Evolutionary conservation across 2,888 invertebrate genomes (phyloP), one percentile per base, ranked within the genome.

Genomic region (Calliopum simillimum): DNA sequence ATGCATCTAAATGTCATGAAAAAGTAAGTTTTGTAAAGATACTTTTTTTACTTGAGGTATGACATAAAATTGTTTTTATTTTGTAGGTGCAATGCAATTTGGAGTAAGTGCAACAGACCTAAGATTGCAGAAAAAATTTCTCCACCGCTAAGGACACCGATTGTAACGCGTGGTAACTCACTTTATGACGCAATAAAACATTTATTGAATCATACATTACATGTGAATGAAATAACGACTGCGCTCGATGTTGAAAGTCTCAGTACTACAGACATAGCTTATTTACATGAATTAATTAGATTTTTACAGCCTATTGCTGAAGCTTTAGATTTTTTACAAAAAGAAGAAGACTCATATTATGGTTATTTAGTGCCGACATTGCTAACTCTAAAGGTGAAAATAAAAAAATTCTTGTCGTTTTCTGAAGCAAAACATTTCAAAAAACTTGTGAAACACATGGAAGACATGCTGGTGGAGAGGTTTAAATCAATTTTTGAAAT

Each of bases 301-400:
- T 33, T 73, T 13, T 33, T 73, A 58, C 33, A 53, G 19, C 72
- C 72, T 44, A 71, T 75, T 59, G 46, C 71, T 41, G 71, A 70
- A 46, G 68, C 71, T 12, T 19, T 73, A 4, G 69, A 73, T 68
- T 73, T 73, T 63, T 56, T 71, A 25, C 74, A 73, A 65, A 49
- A 71, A 44, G 70, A 69, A 23, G 63, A 61, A 53, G 55, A 55
- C 41, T 70, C 70, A 69, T 25, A 71, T 59, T 72, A 71, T 53
- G 74, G 73, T 13, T 73, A 70, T 69, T 53, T 75, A 46, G 49
- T 75, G 46, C 71, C 74, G 14, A 68, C 70, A 19, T 64, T 74
- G 58, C 71, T 64, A 58, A 70, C 73, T 49, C 53, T 72, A 51
- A 66, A 63, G 55, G 58, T 49, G 23, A 70, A 68, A 56, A 64